These are phyloP conservation scores for Watersipora subatra DNA, from an alignment of 1,140 invertebrate species.

Conservation along the genomic window DNA sequence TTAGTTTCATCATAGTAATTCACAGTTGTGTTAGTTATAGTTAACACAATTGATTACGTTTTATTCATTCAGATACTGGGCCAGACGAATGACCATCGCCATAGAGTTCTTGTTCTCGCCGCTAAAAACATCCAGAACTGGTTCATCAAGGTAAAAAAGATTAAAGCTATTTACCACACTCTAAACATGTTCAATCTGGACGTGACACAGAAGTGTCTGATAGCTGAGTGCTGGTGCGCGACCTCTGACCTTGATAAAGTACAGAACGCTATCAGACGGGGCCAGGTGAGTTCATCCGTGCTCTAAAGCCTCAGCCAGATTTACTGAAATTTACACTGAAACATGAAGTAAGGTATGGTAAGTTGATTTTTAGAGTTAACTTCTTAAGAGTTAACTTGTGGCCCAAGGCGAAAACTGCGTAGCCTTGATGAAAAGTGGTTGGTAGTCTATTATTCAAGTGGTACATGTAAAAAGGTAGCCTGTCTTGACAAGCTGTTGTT, in stretches of 20 bases:
- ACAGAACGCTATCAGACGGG: conserved; percentile 55
- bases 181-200: conserved; percentile 61
- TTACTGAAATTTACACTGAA: too few relatives aligned
- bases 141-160: conserved; percentile 51
- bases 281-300: conserved; percentile 28
- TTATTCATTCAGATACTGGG: conserved; percentile 54
- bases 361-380: too few relatives aligned
- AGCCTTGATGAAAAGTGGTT: too few relatives aligned
- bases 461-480: too few relatives aligned
- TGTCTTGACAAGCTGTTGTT: too few relatives aligned
- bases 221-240: conserved; percentile 97
- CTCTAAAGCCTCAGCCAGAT: too few relatives aligned
- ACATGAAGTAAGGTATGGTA: too few relatives aligned
- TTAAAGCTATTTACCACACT: conserved; percentile 59
- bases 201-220: conserved; percentile 70
- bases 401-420: too few relatives aligned
- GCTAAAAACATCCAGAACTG: conserved; percentile 63
- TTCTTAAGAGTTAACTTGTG: too few relatives aligned
- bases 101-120: conserved; percentile 74
- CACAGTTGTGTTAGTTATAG: not conserved
- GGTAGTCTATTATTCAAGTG: too few relatives aligned
- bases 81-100: conserved; percentile 88
- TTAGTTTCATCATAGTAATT: too few relatives aligned
- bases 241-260: conserved; percentile 73
- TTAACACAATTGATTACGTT: too few relatives aligned